A percentile compares a stretch with the other conserved stretches of the same genome.
Evolutionary conservation across 1,140 invertebrate genomes (phyloP).

Genomic region (Camponotus pennsylvanicus): DNA sequence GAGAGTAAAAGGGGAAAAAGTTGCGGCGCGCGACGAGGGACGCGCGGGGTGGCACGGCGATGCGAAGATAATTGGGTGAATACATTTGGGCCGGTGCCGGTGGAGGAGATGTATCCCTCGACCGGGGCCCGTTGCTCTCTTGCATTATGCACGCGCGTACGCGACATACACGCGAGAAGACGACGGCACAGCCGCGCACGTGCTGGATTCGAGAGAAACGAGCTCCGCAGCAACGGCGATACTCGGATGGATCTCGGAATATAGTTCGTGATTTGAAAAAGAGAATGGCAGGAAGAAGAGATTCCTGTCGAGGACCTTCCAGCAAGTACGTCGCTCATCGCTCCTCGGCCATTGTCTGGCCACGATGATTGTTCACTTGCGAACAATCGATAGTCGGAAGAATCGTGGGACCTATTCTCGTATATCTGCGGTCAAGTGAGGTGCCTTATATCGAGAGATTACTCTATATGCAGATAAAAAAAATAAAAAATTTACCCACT

Average conservation of each 20-base stretch:
- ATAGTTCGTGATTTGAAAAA: conserved; percentile 55
- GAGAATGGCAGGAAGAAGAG: conserved; percentile 29
- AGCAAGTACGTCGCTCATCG: conserved; percentile 21
- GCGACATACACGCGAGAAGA: conserved; percentile 42
- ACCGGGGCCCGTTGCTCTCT: conserved; percentile 24
- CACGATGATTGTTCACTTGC: conserved; percentile 47
- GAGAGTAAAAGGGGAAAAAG: conserved; percentile 46
- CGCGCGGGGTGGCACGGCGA: conserved; percentile 64
- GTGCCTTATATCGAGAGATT: conserved; percentile 31
- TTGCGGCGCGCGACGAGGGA: conserved; percentile 15
- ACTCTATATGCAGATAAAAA: not conserved
- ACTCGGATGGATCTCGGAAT: conserved; percentile 1
- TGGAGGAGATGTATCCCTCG: conserved; percentile 46
- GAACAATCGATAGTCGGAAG: conserved; percentile 25
- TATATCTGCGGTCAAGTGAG: conserved; percentile 21
- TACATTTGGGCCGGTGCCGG: conserved; percentile 66
- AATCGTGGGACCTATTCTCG: conserved; percentile 20
- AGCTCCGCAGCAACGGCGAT: conserved; percentile 28
- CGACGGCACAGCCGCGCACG: conserved; percentile 40
- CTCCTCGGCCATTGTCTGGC: conserved; percentile 30
- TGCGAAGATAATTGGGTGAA: conserved; percentile 76
- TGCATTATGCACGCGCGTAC: conserved; percentile 59
- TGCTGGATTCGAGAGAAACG: conserved; percentile 44
- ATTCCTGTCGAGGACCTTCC: conserved; percentile 26
- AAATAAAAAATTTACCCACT: not conserved